Percentiles rank a stretch among this genome's conserved stretches.
Conservation (phyloP, 53 echinoderm and acorn worm genomes). For the Stichopus horrens region DNA sequence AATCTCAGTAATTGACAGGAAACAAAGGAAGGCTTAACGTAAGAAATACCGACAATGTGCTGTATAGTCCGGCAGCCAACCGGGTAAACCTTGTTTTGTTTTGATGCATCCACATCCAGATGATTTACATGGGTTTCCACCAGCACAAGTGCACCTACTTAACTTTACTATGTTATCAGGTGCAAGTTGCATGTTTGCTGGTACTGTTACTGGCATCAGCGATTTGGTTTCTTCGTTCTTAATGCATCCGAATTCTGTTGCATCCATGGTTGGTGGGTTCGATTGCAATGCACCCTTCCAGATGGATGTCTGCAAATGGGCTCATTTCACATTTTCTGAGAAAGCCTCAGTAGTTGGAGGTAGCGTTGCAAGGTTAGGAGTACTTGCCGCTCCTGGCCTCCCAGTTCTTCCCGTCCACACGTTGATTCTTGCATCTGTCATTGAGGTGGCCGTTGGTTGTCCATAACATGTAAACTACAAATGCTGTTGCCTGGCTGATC, state of each 20-base stretch:
- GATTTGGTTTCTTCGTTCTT: slow-evolving; percentile 36
- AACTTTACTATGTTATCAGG: slow-evolving; percentile 41
- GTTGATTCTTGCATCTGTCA: slow-evolving; percentile 38
- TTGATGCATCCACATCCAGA: slow-evolving; percentile 47
- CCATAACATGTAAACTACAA: slow-evolving; percentile 55
- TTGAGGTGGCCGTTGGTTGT: slow-evolving; percentile 37
- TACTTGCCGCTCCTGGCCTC: background rate
- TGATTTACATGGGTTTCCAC: slow-evolving; percentile 51
- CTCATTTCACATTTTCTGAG: slow-evolving; percentile 52
- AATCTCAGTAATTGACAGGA: too few species aligned
- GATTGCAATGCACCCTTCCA: slow-evolving; percentile 51
- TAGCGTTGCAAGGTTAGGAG: slow-evolving; percentile 46
- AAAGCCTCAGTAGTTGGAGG: slow-evolving; percentile 61
- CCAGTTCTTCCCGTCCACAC: slow-evolving; percentile 29
- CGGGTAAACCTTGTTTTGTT: background rate
- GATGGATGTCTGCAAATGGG: slow-evolving; percentile 51
- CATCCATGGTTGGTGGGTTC: slow-evolving; percentile 44
- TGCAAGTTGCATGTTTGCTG: slow-evolving; percentile 29
- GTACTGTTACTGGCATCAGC: slow-evolving; percentile 34
- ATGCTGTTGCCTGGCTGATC: slow-evolving; percentile 50
- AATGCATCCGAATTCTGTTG: slow-evolving; percentile 47
- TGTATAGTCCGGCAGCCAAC: too few species aligned
- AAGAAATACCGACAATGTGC: too few species aligned
- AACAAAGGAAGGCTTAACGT: too few species aligned
- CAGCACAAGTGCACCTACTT: slow-evolving; percentile 37